Evolutionary conservation across 2,113 vertebrate genomes (phyloP), one percentile per base, ranked within the genome.

Genomic region (Eulemur rufifrons): DNA sequence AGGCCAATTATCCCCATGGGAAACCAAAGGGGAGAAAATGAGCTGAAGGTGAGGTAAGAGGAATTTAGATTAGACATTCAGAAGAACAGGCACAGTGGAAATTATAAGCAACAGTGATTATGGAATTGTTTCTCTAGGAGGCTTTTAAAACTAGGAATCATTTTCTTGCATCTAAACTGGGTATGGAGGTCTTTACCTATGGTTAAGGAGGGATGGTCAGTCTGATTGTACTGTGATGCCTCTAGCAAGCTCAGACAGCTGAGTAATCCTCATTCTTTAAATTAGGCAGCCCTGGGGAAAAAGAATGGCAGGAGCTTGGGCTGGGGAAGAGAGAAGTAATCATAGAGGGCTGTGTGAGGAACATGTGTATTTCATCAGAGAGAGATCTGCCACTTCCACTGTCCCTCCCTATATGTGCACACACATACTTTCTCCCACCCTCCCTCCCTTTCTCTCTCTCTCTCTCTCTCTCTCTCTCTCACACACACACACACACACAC

Each of bases 81-180:
- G 59, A 90, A 97, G 89, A 86, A 95, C 37, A 56, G 80, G 78
- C 78, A n/a, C 52, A 39, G 73, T 42, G 80, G 32, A 89, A 95
- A 61, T 92, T 42, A 47, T 14, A 81, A 84, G 20, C 25, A 85
- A 20, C 25, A 59, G 56, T 80, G 80, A 56, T 80, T 76, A 50
- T 78, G 34, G 50, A 78, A 77, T 47, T 93, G 56, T 76, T 89
- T 91, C 56, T 89, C 56, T 14, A 12, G 69, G 83, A 97, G 64
- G 34, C 50, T 89, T 95, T 94, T 86, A 84, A 94, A 96, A 92
- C 68, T 61, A 86, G 50, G 7, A 89, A 82, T 54, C 27, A 29
- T 84, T 74, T 89, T 86, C n/a, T 86, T 66, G 45, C 54, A 61
- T 86, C 63, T 54, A 23, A 86, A 29, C 42, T 69, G 42, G 63